Base-by-base conservation (phyloP, 1,140 invertebrate species). In the Brachionus plicatilis region DNA sequence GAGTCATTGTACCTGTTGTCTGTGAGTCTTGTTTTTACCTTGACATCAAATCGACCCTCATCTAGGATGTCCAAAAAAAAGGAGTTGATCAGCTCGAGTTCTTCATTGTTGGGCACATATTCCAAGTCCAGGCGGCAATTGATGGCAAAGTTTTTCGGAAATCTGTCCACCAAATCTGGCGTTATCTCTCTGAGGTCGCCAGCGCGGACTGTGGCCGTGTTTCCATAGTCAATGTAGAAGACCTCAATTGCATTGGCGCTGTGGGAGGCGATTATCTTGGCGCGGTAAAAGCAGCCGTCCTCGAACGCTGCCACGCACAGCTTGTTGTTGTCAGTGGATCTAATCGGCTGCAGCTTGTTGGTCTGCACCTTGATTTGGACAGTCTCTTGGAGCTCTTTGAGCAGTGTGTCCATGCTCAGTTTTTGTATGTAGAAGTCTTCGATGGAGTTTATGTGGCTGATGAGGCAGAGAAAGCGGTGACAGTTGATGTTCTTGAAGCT, bases 341-440 rank as follows among this genome's bases (percentile, higher is more conserved):
- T 47, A 12, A 65, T 27, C 2, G 8, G 17, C 20, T 43, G 37
- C 8, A 82, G 53, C 41, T 65, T 82, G 17, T 60, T 43, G 12
- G 8, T 37, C 12, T 41, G 41, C 6, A 47, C 53, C n/a, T 82
- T 65, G 11, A 41, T 6, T 37, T 82, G 79, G 3, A 82, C 65
- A n/a, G 53, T 68, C 11, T 60, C 79, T n/a, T 82, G 79, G 11
- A 82, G 41, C 53, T 82, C 50, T 43, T 65, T 27, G n/a, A 82
- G 20, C n/a, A 82, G 29, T 29, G 2, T 4, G 2, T 60, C 53
- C 20, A 43, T 45, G 12, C 65, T 47, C 12, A 27, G 1, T 65
- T 65, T 65, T 82, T 82, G 79, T 14, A 82, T n/a, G 20, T 82
- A 82, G 66, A 82, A 82, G 41, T 60, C 65, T 65, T 82, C 43